Evolutionary conservation across 2,888 invertebrate species (phyloP), one percentile per base, ranked within the genome.

Genomic region (Lissonota sp.): DNA sequence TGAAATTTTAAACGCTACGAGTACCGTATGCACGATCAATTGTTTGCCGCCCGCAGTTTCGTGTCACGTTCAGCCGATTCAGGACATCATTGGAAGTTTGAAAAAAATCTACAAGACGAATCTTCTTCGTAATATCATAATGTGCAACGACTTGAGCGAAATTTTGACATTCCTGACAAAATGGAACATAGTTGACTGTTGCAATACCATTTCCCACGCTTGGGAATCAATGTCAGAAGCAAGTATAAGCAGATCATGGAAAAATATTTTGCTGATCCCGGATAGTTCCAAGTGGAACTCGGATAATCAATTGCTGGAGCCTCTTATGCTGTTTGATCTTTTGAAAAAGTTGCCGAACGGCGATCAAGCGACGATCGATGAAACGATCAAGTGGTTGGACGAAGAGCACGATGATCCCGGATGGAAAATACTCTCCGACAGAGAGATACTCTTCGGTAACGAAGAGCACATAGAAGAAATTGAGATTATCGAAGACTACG

Each of bases 31-130:
- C 42, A 49, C 55, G 4, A 55, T 77, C 7, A 77, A 51, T 26
- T 77, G 42, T 40, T 63, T 73, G 7, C 72, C 77, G 5, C 77
- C 73, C 14, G 69, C 72, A 12, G 72, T 77, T 5, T 77, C 69
- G 8, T 14, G 73, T 42, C 16, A 66, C 4, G 77, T 80, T 42
- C 67, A 80, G 12, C 71, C 66, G 4, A 80, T 80, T 3, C 49
- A 49, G n/a, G 49, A 49, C 1, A 26, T 26, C 3, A 26, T 26
- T 26, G 26, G 26, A 26, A 26, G 26, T 26, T 26, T 26, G 26
- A 26, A 26, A 26, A 26, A 26, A 26, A 3, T 49, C 10, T 10
- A 44, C 44, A 44, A 44, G 10, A 44, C 1, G 10, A 44, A 44
- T 44, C 44, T 44, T 44, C 10, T 44, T 6, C 44, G 44, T 10